These are phyloP conservation scores for Carassius carassius DNA, from an alignment of 2,113 vertebrate genomes.

Conservation along the genomic window DNA sequence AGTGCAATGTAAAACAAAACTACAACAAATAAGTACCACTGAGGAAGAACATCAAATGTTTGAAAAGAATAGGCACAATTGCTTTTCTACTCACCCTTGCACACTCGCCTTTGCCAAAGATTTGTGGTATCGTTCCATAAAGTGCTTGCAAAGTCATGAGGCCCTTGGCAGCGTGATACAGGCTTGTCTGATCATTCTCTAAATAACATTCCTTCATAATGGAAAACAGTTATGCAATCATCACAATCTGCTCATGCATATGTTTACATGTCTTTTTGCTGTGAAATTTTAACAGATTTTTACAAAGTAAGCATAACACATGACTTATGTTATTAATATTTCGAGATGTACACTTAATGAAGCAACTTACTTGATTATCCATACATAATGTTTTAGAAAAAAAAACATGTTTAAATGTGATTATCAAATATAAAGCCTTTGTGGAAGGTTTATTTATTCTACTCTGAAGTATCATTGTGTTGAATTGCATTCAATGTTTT, in stretches of 20 bases:
- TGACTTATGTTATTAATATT: too few species aligned
- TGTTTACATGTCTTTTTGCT: too few species aligned
- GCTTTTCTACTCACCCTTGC: constrained; percentile 81
- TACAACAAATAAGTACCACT: neutral
- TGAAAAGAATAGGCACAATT: neutral
- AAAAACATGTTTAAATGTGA: too few species aligned
- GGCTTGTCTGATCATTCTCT: constrained; percentile 95
- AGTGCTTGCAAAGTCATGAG: constrained; percentile 95
- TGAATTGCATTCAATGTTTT: too few species aligned
- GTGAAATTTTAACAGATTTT: too few species aligned
- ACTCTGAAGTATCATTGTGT: too few species aligned
- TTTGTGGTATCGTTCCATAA: constrained; percentile 96
- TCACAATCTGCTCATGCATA: neutral
- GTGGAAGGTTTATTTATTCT: too few species aligned
- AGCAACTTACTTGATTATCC: too few species aligned
- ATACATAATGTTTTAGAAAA: too few species aligned
- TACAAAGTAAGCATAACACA: too few species aligned
- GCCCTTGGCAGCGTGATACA: constrained; percentile 96
- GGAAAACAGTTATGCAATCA: neutral
- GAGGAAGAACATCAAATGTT: neutral
- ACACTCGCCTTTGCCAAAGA: constrained; percentile 96
- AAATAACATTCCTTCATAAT: constrained; percentile 90
- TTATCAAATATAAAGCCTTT: too few species aligned
- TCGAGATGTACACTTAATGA: too few species aligned
- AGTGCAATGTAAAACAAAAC: neutral